These are phyloP conservation scores for Trichonephila clavata DNA, from an alignment of 1,140 invertebrate species.

Conservation along the genomic window DNA sequence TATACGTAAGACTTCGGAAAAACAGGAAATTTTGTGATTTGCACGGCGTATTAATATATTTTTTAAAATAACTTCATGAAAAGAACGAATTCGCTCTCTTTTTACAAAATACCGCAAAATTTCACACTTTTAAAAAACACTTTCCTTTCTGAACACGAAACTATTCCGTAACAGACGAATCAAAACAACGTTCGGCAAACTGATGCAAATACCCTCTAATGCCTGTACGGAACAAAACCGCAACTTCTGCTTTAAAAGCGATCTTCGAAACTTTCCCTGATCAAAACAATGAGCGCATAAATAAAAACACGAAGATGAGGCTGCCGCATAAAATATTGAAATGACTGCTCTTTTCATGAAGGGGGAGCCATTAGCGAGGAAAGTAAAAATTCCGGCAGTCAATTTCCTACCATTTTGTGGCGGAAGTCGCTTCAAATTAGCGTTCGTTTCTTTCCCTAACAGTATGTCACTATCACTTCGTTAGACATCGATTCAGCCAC, in stretches of 20 bases:
- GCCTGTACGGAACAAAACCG: too few species aligned
- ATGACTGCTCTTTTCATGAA: neutral
- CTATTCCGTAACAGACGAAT: too few species aligned
- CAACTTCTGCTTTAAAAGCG: neutral
- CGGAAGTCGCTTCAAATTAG: slow-evolving; percentile 73
- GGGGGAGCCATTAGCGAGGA: neutral
- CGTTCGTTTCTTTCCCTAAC: slow-evolving; percentile 67
- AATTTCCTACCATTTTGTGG: slow-evolving; percentile 72
- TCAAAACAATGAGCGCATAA: neutral
- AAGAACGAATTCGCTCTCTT: too few species aligned
- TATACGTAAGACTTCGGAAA: too few species aligned
- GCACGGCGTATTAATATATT: too few species aligned
- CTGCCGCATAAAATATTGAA: neutral
- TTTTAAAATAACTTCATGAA: too few species aligned
- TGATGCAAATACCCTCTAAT: too few species aligned
- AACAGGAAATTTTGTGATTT: too few species aligned
- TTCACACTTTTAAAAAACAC: too few species aligned
- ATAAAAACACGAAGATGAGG: neutral
- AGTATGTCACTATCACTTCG: slow-evolving; percentile 72
- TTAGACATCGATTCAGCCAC: slow-evolving; percentile 72
- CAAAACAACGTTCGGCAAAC: too few species aligned
- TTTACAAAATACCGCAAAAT: too few species aligned
- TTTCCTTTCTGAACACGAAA: too few species aligned
- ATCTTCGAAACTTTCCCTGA: neutral
- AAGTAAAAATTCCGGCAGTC: slow-evolving; percentile 65